These are phyloP conservation scores for Crocidura indochinensis DNA, from an alignment of 2,797 vertebrate species.

Conservation along the genomic window DNA sequence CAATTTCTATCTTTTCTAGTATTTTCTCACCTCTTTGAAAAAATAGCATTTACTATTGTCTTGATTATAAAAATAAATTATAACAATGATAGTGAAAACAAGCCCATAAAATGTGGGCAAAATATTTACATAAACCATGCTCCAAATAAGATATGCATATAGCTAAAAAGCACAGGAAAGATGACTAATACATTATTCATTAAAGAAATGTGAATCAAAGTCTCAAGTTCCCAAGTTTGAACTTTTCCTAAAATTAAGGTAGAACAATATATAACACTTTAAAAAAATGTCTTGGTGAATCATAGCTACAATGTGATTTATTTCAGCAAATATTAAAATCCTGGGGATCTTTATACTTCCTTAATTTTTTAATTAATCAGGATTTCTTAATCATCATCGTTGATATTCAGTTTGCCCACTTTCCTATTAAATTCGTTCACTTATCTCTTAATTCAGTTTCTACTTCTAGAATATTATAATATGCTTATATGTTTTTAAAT, in stretches of 20 bases:
- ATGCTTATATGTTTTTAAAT: not conserved
- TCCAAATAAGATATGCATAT: not conserved
- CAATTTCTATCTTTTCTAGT: no score
- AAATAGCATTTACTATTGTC: conserved; percentile 41
- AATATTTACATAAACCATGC: not conserved
- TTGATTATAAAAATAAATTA: not conserved
- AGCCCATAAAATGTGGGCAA: not conserved
- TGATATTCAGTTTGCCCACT: not conserved
- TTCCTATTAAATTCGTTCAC: not conserved
- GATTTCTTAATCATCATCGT: not conserved
- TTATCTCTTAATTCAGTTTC: not conserved
- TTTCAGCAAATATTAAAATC: not conserved
- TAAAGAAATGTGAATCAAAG: conserved; percentile 50
- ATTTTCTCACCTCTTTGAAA: not conserved
- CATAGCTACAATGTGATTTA: not conserved
- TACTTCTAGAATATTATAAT: not conserved
- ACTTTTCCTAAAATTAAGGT: not conserved
- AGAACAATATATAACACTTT: not conserved
- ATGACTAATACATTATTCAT: not conserved
- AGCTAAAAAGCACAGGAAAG: not conserved
- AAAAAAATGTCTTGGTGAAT: not conserved
- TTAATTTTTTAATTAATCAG: not conserved
- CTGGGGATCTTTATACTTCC: not conserved
- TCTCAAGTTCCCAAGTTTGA: not conserved
- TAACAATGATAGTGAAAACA: conserved; percentile 13